Percentiles rank a stretch among this genome's conserved stretches.
Conservation (phyloP, 2,888 invertebrate genomes). For the Pyrrhosoma nymphula region DNA sequence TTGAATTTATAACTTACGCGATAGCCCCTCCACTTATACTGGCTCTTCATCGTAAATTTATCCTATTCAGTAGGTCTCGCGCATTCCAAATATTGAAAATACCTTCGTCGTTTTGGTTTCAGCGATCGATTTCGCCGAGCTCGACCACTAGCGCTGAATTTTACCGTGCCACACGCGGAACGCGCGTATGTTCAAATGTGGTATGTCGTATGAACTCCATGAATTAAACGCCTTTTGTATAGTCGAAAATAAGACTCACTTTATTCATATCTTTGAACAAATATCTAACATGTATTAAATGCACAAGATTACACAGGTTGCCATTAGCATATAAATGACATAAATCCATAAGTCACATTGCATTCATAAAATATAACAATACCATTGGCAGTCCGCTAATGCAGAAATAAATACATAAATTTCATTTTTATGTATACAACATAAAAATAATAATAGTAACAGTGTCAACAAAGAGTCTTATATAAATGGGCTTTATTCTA, state of each 20-base stretch:
- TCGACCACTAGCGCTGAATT: conserved; percentile 63
- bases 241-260: background rate
- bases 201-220: background rate
- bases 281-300: background rate
- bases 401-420: background rate
- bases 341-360: background rate
- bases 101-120: conserved; percentile 66
- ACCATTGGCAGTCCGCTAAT: background rate
- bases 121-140: conserved; percentile 59
- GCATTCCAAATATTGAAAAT: conserved; percentile 67
- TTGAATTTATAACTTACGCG: conserved; percentile 17
- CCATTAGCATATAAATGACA: background rate
- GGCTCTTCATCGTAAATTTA: conserved; percentile 62
- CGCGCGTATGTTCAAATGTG: conserved; percentile 25
- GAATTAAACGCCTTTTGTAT: background rate
- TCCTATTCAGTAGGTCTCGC: conserved; percentile 40
- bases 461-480: background rate
- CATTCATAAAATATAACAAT: background rate
- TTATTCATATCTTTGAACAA: background rate
- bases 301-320: background rate
- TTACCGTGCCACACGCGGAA: conserved; percentile 47
- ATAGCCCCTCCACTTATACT: conserved; percentile 38
- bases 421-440: background rate
- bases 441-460: background rate
- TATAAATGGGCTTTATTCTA: background rate